These are phyloP conservation scores for Dioctria rufipes DNA, from an alignment of 2,888 invertebrate species.

Conservation along the genomic window DNA sequence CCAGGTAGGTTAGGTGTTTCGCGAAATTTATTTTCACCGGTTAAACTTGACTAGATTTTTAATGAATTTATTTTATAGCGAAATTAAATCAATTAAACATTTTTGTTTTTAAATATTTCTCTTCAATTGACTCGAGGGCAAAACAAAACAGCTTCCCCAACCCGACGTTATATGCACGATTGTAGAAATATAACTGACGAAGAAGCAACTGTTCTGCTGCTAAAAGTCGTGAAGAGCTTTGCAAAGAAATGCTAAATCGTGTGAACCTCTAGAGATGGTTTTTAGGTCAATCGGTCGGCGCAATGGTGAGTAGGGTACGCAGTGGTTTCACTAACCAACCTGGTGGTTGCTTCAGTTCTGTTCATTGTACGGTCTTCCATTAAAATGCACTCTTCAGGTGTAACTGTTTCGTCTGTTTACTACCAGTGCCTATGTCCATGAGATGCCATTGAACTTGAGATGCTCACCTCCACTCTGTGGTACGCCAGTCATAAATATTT, in stretches of 20 bases:
- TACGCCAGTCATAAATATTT: too few relatives aligned
- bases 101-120: too few relatives aligned
- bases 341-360: neutral
- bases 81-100: too few relatives aligned
- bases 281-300: slow-evolving; percentile 44
- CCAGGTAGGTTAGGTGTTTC: neutral
- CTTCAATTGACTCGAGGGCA: too few relatives aligned
- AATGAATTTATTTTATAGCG: neutral
- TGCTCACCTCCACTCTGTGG: neutral
- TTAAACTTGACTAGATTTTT: neutral
- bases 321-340: neutral
- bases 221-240: slow-evolving; percentile 8
- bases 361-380: neutral
- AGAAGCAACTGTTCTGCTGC: neutral
- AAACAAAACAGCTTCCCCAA: neutral
- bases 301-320: neutral
- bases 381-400: slow-evolving; percentile 28
- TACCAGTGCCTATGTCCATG: neutral
- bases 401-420: slow-evolving; percentile 14
- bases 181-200: slow-evolving; percentile 10
- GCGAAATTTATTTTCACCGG: slow-evolving; percentile 1
- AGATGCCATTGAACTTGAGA: slow-evolving; percentile 45
- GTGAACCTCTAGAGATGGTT: slow-evolving; percentile 12
- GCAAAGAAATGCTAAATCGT: neutral
- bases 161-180: slow-evolving; percentile 3